phyloP scores from a whole-genome alignment of 2,797 vertebrate genomes.

The Todus mexicanus region DNA sequence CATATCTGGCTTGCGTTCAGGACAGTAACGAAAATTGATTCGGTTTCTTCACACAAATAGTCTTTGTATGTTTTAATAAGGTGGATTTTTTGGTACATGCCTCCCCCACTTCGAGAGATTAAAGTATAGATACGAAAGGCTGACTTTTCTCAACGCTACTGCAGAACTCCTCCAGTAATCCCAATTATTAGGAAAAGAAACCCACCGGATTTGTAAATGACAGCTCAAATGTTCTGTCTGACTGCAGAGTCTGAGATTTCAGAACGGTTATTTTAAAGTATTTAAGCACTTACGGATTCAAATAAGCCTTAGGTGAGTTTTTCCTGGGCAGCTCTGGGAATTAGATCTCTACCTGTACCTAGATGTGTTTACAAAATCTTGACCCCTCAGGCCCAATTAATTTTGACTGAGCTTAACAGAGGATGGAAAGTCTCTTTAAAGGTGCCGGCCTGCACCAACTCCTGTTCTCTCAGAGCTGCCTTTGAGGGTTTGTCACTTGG shows the following conservation, averaged over 20 bases:
- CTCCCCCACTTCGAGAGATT: not conserved
- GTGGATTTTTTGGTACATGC: not conserved
- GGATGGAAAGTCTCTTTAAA: not conserved
- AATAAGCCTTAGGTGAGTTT: not conserved
- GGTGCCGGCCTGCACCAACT: not conserved
- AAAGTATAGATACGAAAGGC: not conserved
- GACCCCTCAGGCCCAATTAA: not conserved
- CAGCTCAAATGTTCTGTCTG: not conserved
- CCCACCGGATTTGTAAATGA: not conserved
- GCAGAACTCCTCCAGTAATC: not conserved
- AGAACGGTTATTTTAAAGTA: not conserved
- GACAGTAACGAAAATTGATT: conserved; percentile 55
- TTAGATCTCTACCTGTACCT: not conserved
- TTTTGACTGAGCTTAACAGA: not conserved
- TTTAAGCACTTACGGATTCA: not conserved
- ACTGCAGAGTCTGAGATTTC: not conserved
- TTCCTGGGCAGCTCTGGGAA: not conserved
- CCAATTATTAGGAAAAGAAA: not conserved
- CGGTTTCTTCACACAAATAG: not conserved
- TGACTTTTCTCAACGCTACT: not conserved
- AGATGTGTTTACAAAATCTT: not conserved
- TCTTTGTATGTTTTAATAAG: not conserved
- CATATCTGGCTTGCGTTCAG: not conserved
- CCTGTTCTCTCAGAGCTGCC: not conserved
- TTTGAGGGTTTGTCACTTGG: not conserved